Percentiles rank a stretch among this genome's conserved stretches.
Evolutionary conservation across 2,888 invertebrate species (phyloP).

Genomic region (Cryptophagus acutangulus): DNA sequence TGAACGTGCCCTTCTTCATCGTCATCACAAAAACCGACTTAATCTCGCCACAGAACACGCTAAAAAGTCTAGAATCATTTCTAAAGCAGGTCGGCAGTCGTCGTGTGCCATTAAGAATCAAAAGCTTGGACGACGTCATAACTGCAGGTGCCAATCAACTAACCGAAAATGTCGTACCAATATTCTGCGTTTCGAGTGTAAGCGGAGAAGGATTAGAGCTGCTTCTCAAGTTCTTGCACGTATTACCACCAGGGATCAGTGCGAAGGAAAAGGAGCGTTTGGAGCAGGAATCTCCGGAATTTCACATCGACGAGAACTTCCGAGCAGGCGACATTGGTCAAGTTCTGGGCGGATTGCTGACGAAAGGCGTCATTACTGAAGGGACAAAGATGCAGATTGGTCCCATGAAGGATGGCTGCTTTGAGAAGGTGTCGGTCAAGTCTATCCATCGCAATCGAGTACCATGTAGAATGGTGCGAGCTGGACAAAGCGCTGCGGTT

Average conservation of each 20-base stretch:
- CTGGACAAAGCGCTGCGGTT: conserved; percentile 86
- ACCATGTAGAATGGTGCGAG: conserved; percentile 80
- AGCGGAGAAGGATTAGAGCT: conserved; percentile 79
- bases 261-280: conserved; percentile 62
- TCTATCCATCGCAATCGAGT: conserved; percentile 90
- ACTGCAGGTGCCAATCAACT: conserved; percentile 67
- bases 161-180: conserved; percentile 64
- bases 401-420: conserved; percentile 73
- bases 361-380: conserved; percentile 80
- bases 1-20: conserved; percentile 86
- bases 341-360: conserved; percentile 79
- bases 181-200: conserved; percentile 88
- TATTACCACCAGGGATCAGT: conserved; percentile 65
- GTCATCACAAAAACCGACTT: conserved; percentile 92
- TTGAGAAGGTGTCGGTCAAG: conserved; percentile 70
- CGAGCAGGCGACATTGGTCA: conserved; percentile 77
- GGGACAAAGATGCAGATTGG: conserved; percentile 73
- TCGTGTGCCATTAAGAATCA: conserved; percentile 60
- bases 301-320: conserved; percentile 93
- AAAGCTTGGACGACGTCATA: conserved; percentile 66
- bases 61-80: conserved; percentile 57
- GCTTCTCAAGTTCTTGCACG: conserved; percentile 80
- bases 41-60: conserved; percentile 55
- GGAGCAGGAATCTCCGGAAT: conserved; percentile 72
- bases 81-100: conserved; percentile 63